These are phyloP conservation scores for Catostylus mosaicus DNA, from an alignment of 30 jellyfish, hydroid and myxozoan genomes.

Conservation along the genomic window DNA sequence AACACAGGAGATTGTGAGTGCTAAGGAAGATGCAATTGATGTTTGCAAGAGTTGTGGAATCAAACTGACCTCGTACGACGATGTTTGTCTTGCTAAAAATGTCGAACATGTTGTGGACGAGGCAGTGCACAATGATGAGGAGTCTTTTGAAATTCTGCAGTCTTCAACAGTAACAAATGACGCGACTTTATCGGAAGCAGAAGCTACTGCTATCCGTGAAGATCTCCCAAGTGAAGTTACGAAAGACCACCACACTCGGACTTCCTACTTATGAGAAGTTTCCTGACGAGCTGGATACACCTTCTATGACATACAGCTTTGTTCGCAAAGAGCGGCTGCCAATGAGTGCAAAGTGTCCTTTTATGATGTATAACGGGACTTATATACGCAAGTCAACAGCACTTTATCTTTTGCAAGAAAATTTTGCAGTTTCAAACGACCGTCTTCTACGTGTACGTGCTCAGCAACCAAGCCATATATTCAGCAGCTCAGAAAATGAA, in stretches of 20 bases:
- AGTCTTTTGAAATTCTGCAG: conserved; percentile 3
- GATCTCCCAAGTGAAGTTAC: conserved; percentile 15
- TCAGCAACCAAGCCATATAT: conserved; percentile 46
- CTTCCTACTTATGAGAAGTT: conserved; percentile 7
- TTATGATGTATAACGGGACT: conserved; percentile 33
- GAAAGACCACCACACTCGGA: conserved; percentile 7
- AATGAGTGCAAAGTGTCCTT: conserved; percentile 13
- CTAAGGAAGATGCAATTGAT: conserved; percentile 29
- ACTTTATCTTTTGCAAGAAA: too few relatives aligned
- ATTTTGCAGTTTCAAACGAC: too few relatives aligned
- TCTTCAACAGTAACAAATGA: conserved; percentile 5
- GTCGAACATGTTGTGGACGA: conserved; percentile 40
- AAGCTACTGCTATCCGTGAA: conserved; percentile 11
- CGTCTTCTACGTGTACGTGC: conserved; percentile 45
- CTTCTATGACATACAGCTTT: conserved; percentile 8
- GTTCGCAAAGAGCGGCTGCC: neutral
- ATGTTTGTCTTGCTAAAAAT: conserved; percentile 1
- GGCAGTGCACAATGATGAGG: conserved; percentile 36
- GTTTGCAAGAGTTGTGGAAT: conserved; percentile 17
- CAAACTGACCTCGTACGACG: conserved; percentile 17
- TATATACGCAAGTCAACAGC: too few relatives aligned
- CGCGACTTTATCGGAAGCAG: neutral
- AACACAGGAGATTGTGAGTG: conserved; percentile 14
- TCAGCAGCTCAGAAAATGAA: conserved; percentile 12
- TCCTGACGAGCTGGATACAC: neutral